Evolutionary conservation across 2,888 invertebrate species (phyloP), one percentile per base, ranked within the genome.

Genomic region (Notodonta dromedarius): DNA sequence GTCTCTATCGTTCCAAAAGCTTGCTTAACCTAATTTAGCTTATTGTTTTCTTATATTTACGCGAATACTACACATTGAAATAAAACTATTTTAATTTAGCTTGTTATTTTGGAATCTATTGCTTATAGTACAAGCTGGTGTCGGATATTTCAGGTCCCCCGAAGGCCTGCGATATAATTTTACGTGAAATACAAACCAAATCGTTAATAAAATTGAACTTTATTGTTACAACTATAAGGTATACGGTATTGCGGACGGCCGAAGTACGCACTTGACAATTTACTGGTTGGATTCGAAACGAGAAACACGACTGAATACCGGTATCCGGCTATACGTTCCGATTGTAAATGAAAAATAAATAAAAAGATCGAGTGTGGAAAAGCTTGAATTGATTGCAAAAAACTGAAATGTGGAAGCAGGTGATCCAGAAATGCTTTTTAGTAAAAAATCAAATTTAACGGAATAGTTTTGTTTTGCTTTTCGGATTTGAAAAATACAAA

Each of bases 261-360:
- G 5, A 12, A 51, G 53, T 55, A 66, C 56, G 54, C 59, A 56
- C 62, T 73, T 16, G 5, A 12, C 59, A 57, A 63, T 73, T 67
- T 64, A 67, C 64, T 50, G 63, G 56, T 16, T 60, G 63, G 65
- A 60, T 67, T 65, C 61, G 53, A 58, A 66, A 76, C 65, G 58
- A 66, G 63, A 64, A 77, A 73, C 57, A 70, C 57, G 66, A 62
- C 59, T 73, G 71, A 73, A 66, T 71, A 66, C n/a, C 67, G 61
- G 66, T 48, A 63, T 67, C 65, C 50, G 68, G 69, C 66, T 60
- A 63, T 56, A 59, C 65, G 69, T 58, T 66, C 60, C 64, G 63
- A 73, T 70, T 63, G 69, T 62, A 64, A 70, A 66, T 63, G 51
- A 65, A 72, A 71, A 73, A 72, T 58, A 55, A 57, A 63, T 57